A percentile compares a stretch with the other conserved stretches of the same genome.
phyloP scores from a whole-genome alignment of 2,797 vertebrate species.

The Acestrorhynchus altus region DNA sequence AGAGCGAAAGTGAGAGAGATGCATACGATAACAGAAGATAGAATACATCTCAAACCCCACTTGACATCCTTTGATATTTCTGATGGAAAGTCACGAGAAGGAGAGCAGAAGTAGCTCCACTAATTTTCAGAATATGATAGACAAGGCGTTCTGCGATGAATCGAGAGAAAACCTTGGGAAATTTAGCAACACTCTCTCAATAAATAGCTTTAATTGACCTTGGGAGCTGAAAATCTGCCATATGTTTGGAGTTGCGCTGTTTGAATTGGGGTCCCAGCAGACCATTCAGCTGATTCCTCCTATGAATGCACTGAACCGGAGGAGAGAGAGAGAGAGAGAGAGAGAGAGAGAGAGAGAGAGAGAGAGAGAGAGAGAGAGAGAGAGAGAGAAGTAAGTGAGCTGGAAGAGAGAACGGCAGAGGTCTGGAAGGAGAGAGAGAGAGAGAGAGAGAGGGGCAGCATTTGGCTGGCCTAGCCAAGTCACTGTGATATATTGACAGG shows the following conservation, averaged over 20 bases:
- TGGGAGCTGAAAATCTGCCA: constrained; percentile 86
- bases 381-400: constrained; percentile 68
- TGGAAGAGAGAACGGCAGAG: constrained; percentile 60
- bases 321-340: constrained; percentile 43
- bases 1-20: constrained; percentile 51
- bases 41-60: constrained; percentile 77
- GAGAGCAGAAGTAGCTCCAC: constrained; percentile 65
- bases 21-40: constrained; percentile 76
- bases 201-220: constrained; percentile 89
- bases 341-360: constrained; percentile 30
- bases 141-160: constrained; percentile 79
- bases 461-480: constrained; percentile 74
- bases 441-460: constrained; percentile 58
- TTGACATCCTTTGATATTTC: constrained; percentile 78
- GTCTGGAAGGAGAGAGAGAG: constrained; percentile 63
- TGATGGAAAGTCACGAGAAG: constrained; percentile 74
- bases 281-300: constrained; percentile 79
- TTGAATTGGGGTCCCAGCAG: constrained; percentile 82
- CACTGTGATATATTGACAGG: constrained; percentile 87
- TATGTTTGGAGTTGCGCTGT: constrained; percentile 86
- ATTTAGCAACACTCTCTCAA: constrained; percentile 83
- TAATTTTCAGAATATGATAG: constrained; percentile 81
- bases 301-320: constrained; percentile 66
- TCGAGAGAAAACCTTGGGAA: constrained; percentile 83
- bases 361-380: constrained; percentile 55